These are phyloP conservation scores for Drosophila picticornis DNA, from an alignment of 2,888 invertebrate genomes.

Conservation along the genomic window DNA sequence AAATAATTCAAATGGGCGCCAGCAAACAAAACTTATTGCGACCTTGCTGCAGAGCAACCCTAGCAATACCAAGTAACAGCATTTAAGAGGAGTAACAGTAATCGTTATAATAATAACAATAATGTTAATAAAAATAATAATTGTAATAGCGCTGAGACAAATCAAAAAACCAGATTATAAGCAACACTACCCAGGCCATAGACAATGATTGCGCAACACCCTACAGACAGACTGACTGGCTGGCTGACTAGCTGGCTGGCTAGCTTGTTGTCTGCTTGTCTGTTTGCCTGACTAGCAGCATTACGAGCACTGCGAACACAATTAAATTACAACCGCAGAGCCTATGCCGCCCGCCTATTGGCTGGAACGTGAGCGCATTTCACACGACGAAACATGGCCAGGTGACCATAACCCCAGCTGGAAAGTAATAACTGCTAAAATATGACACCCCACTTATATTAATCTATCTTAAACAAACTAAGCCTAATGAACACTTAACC, in stretches of 20 bases:
- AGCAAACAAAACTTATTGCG: slow-evolving; percentile 30
- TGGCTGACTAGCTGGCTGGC: not conserved
- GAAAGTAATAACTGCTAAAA: not conserved
- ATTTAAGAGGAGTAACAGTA: slow-evolving; percentile 15
- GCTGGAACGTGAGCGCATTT: slow-evolving; percentile 54
- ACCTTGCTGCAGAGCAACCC: slow-evolving; percentile 53
- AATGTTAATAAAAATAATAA: slow-evolving; percentile 18
- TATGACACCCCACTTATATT: slow-evolving; percentile 11
- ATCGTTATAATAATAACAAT: slow-evolving; percentile 4
- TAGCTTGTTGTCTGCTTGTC: not conserved
- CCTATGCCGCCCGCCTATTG: slow-evolving; percentile 48
- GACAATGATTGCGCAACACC: slow-evolving; percentile 55
- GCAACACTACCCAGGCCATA: slow-evolving; percentile 9
- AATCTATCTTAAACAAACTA: slow-evolving; percentile 47
- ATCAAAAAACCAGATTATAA: slow-evolving; percentile 47
- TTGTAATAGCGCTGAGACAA: slow-evolving; percentile 17
- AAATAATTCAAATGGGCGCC: slow-evolving; percentile 37
- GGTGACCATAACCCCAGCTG: slow-evolving; percentile 53
- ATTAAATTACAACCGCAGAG: slow-evolving; percentile 56
- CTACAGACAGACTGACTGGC: not conserved
- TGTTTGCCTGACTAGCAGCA: not conserved
- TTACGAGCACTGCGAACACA: slow-evolving; percentile 46
- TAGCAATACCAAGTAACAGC: not conserved
- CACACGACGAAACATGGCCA: slow-evolving; percentile 27
- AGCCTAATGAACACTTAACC: slow-evolving; percentile 60